Conservation (phyloP, 2,888 invertebrate genomes). For the Hermodice carunculata region DNA sequence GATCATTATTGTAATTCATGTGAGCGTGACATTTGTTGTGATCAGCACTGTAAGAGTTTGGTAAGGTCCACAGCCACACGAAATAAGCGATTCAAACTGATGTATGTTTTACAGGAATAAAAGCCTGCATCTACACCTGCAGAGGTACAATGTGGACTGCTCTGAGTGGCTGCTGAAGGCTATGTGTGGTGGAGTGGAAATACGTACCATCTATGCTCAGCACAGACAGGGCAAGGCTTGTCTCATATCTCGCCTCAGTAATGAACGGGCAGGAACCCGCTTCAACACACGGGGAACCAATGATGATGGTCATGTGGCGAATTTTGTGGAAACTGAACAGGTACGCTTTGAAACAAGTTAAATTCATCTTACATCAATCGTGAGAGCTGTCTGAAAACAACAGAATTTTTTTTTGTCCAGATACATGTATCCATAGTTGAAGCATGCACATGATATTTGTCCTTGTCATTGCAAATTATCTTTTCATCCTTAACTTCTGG, state of each 20-base stretch:
- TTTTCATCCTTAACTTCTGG: too few species aligned
- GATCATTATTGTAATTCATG: too few species aligned
- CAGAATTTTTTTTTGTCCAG: not conserved
- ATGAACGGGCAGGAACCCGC: constrained; percentile 96
- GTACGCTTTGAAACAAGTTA: constrained; percentile 70
- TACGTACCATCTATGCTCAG: constrained; percentile 97
- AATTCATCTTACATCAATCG: not conserved
- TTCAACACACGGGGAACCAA: constrained; percentile 99
- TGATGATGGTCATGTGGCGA: constrained; percentile 99
- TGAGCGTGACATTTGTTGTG: too few species aligned
- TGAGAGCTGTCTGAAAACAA: not conserved
- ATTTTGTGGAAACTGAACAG: constrained; percentile 99
- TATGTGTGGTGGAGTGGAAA: constrained; percentile 98
- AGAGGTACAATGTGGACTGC: constrained; percentile 91
- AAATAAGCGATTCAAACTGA: too few species aligned
- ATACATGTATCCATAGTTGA: not conserved
- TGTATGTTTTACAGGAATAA: constrained; percentile 82
- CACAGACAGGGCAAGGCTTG: constrained; percentile 91
- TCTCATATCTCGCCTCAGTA: constrained; percentile 95
- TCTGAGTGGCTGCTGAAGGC: constrained; percentile 92
- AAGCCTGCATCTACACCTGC: constrained; percentile 92
- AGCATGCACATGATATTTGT: not conserved
- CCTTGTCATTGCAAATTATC: too few species aligned
- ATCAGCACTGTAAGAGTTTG: too few species aligned
- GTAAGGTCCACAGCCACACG: too few species aligned